Evolutionary conservation across 2,113 vertebrate species (phyloP).

Genomic region (Corythaeola cristata): DNA sequence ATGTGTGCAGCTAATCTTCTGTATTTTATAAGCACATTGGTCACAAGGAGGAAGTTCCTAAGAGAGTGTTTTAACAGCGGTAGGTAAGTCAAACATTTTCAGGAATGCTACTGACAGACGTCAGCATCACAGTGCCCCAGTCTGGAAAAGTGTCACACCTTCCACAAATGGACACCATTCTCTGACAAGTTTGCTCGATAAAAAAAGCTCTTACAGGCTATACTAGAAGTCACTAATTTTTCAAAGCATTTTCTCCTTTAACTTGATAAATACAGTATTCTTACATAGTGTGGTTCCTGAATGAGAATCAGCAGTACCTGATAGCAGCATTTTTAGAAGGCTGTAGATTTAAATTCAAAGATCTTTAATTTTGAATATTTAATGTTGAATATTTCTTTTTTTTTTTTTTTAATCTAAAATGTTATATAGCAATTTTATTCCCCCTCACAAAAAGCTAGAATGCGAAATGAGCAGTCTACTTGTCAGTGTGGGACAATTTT

Average conservation of each 20-base stretch:
- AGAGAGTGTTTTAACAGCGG: background rate
- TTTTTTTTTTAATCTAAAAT: constrained; percentile 40
- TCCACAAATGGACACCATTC: background rate
- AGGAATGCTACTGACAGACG: background rate
- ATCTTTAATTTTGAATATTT: constrained; percentile 47
- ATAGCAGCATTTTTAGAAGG: constrained; percentile 34
- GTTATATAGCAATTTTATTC: constrained; percentile 13
- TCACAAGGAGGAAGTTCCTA: background rate
- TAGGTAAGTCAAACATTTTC: background rate
- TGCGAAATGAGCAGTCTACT: constrained; percentile 23
- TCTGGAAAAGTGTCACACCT: background rate
- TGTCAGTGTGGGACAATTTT: constrained; percentile 44
- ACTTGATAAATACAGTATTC: background rate
- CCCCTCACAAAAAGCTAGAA: constrained; percentile 31
- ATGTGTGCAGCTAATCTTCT: background rate
- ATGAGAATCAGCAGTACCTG: constrained; percentile 32
- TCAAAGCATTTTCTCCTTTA: background rate
- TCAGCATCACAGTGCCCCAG: background rate
- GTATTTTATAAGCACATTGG: background rate
- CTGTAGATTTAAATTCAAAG: constrained; percentile 36
- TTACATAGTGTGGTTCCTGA: background rate
- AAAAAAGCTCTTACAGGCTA: background rate
- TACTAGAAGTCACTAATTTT: background rate
- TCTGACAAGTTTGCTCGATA: background rate
- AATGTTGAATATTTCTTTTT: constrained; percentile 45